Base-by-base conservation (phyloP, 2,113 vertebrate species). In the Macrotus californicus region DNA sequence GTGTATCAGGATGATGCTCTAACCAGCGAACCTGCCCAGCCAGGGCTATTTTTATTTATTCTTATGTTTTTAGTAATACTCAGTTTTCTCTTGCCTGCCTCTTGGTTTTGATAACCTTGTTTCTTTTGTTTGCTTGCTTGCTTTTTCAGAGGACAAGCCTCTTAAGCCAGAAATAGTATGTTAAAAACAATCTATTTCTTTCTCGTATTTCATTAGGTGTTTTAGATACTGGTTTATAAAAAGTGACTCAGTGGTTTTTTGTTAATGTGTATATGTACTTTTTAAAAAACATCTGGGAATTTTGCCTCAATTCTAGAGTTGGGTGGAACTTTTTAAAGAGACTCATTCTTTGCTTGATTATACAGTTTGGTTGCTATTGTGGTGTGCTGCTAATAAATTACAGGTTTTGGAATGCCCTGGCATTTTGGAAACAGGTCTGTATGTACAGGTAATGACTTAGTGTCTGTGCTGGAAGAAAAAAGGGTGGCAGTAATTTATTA, bases 311-410 rank as follows among this genome's bases (percentile, higher is more conserved):
- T 67, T 76, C 36, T 43, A 70, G n/a, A 87, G 31, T 79, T 94
- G 48, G 26, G 34, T 79, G 89, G 22, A 36, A 77, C 69, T 94
- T 50, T 64, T 41, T 41, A 59, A 69, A 83, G 16, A 59, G 80
- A 50, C 5, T 13, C 56, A 10, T 92, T 48, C 43, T 56, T 93
- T 94, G 56, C 48, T 90, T 77, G 34, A 50, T 95, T 85, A 64
- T 10, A 21, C 15, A 59, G 5, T 67, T 43, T 43, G 43, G 31
- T 93, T 61, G 50, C 61, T 73, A 0, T 87, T 89, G 80, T 92
- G 48, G 70, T 13, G 67, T 79, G 87, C 36, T 96, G 91, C 39
- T 72, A 46, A 52, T 96, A 94, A 83, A 34, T 77, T 13, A 48
- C 56, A 11, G 79, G 14, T 50, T 85, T 75, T 66, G 21, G 34